Evolutionary conservation across 2,888 invertebrate genomes (phyloP), one percentile per base, ranked within the genome.

Genomic region (Hemistola chrysoprasaria): DNA sequence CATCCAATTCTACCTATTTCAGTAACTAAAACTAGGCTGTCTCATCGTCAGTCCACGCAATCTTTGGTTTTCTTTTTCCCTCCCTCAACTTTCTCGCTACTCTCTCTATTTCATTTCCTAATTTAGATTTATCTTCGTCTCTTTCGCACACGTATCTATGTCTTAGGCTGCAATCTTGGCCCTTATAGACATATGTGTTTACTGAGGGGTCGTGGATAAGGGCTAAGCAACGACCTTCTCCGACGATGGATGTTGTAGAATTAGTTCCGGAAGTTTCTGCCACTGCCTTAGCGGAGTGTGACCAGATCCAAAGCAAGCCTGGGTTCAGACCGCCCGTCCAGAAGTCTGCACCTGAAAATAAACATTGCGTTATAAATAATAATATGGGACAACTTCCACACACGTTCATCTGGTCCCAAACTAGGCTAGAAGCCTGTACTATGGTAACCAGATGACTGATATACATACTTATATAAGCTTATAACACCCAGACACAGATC

Each of bases 301-400:
- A 92, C 96, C 96, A 96, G 69, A 96, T 95, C 96, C 96, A 96
- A 33, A 96, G 83, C 7, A 96, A 85, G 1, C 96, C 96, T 0
- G 96, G 96, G 83, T 96, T 96, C 40, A 96, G 83, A 0, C 95
- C 96, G 20, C 95, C 95, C 7, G 95, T 93, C 96, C 96, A 96
- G 75, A 92, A 95, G 63, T 94, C 94, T 51, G 90, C 91, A 4
- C 93, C 94, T 90, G 82, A 4, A 29, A 20, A 20, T 90, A 82
- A 4, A 29, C 7, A 20, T 1, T 21, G 1, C 9, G 22, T 7
- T 6, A 1, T n/a, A 22, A 29, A 8, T 11, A 8, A 1, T 2
- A 21, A n/a, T n/a, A n/a, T n/a, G n/a, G n/a, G n/a, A n/a, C n/a
- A n/a, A n/a, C n/a, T n/a, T n/a, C n/a, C n/a, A n/a, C n/a, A n/a